Percentiles rank a stretch among this genome's conserved stretches.
phyloP scores from a whole-genome alignment of 1,140 invertebrate species.

The Cyclina sinensis region DNA sequence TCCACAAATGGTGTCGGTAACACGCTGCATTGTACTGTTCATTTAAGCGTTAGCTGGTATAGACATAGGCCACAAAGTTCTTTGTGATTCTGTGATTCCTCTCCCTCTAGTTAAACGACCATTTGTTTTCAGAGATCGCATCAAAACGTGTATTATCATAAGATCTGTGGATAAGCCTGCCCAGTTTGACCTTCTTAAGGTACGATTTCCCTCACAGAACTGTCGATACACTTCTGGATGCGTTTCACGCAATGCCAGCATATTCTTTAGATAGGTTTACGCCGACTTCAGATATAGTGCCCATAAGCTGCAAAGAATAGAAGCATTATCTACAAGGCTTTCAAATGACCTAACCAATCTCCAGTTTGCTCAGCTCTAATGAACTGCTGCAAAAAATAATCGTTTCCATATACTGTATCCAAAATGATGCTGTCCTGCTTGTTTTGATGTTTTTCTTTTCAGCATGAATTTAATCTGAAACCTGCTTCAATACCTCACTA shows the following conservation, averaged over 20 bases:
- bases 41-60: constrained; percentile 35
- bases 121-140: constrained; percentile 83
- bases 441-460: too few species aligned
- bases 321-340: constrained; percentile 81
- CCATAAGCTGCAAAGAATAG: constrained; percentile 86
- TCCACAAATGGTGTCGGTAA: constrained; percentile 44
- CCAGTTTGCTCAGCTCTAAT: constrained; percentile 73
- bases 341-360: constrained; percentile 70
- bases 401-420: constrained; percentile 74
- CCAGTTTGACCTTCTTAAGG: constrained; percentile 76
- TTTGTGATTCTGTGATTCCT: background rate
- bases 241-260: constrained; percentile 76
- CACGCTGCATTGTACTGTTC: constrained; percentile 56
- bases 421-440: constrained; percentile 41
- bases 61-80: constrained; percentile 34
- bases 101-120: constrained; percentile 76
- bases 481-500: too few species aligned
- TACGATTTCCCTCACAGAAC: background rate
- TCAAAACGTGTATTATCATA: constrained; percentile 75
- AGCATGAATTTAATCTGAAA: too few species aligned
- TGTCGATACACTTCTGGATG: constrained; percentile 19
- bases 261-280: constrained; percentile 87
- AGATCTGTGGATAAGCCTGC: constrained; percentile 83
- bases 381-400: constrained; percentile 69
- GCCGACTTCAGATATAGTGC: constrained; percentile 87